A percentile compares a stretch with the other conserved stretches of the same genome.
Conservation (phyloP, 2,797 vertebrate genomes). For the Pagetopsis macropterus region DNA sequence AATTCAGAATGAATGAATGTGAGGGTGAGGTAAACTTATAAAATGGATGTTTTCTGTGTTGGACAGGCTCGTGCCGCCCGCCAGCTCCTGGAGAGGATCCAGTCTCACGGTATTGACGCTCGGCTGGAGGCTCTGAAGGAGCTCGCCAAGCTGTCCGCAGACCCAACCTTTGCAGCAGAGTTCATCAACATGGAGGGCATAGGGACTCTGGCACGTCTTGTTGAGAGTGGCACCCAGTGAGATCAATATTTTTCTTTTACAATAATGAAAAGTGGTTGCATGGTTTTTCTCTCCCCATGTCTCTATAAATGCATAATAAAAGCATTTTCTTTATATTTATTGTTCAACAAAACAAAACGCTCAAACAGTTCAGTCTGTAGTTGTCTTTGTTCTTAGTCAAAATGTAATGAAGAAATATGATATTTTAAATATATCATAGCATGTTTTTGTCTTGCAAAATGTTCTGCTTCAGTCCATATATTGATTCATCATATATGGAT, state of each 20-base stretch:
- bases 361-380: too few relatives aligned
- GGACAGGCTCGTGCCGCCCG: slow-evolving; percentile 93
- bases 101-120: slow-evolving; percentile 92
- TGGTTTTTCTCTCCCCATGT: too few relatives aligned
- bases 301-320: too few relatives aligned
- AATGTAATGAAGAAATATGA: too few relatives aligned
- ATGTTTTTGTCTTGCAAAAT: too few relatives aligned
- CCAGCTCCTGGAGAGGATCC: slow-evolving; percentile 96
- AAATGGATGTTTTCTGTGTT: slow-evolving; percentile 8
- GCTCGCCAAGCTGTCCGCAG: slow-evolving; percentile 95
- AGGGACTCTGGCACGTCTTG: slow-evolving; percentile 90
- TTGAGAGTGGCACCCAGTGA: slow-evolving; percentile 94
- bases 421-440: too few relatives aligned
- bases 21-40: background rate
- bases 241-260: slow-evolving; percentile 35
- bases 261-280: too few relatives aligned
- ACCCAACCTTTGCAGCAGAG: slow-evolving; percentile 94
- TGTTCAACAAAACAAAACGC: too few relatives aligned
- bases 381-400: too few relatives aligned
- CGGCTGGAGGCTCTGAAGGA: slow-evolving; percentile 97
- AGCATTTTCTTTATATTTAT: too few relatives aligned
- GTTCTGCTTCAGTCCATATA: too few relatives aligned
- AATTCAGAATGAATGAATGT: background rate
- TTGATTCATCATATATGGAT: too few relatives aligned
- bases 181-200: slow-evolving; percentile 99